Percentiles rank a stretch among this genome's conserved stretches.
Conservation (phyloP, 1,140 invertebrate species). For the Limonius californicus region DNA sequence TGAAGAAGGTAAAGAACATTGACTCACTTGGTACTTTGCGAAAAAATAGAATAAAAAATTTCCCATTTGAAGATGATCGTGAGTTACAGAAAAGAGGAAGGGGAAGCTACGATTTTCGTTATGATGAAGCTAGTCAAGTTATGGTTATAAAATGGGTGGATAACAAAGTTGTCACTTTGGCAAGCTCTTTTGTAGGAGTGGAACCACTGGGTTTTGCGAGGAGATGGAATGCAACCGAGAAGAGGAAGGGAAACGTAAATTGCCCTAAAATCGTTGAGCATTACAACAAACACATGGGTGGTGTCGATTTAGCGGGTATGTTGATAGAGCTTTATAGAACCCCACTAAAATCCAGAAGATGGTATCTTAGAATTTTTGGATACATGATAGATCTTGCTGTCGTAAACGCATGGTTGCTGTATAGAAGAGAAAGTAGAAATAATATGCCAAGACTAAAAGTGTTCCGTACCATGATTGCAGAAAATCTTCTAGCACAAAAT, state of each 20-base stretch:
- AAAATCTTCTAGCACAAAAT: not conserved
- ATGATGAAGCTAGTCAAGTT: not conserved
- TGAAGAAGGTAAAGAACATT: not conserved
- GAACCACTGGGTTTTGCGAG: not conserved
- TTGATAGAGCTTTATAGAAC: slow-evolving; percentile 26
- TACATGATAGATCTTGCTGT: slow-evolving; percentile 37
- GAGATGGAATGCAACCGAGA: slow-evolving; percentile 28
- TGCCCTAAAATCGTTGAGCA: slow-evolving; percentile 35
- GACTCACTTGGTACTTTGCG: not conserved
- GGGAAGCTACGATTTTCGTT: not conserved
- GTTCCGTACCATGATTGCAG: not conserved
- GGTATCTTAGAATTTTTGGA: slow-evolving; percentile 33
- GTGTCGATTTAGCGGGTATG: slow-evolving; percentile 35
- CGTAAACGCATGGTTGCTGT: slow-evolving; percentile 35
- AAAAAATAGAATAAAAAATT: slow-evolving; percentile 4
- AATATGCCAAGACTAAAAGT: not conserved
- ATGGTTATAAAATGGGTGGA: slow-evolving; percentile 32
- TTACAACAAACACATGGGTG: slow-evolving; percentile 43
- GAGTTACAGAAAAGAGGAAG: slow-evolving; percentile 10
- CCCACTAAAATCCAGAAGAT: slow-evolving; percentile 6
- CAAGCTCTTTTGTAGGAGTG: slow-evolving; percentile 33
- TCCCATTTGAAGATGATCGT: slow-evolving; percentile 1
- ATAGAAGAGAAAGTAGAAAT: not conserved
- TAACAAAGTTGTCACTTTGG: slow-evolving; percentile 39
- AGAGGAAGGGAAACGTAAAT: slow-evolving; percentile 37